phyloP scores from a whole-genome alignment of 2,888 invertebrate genomes.

The Drosophila falleni region DNA sequence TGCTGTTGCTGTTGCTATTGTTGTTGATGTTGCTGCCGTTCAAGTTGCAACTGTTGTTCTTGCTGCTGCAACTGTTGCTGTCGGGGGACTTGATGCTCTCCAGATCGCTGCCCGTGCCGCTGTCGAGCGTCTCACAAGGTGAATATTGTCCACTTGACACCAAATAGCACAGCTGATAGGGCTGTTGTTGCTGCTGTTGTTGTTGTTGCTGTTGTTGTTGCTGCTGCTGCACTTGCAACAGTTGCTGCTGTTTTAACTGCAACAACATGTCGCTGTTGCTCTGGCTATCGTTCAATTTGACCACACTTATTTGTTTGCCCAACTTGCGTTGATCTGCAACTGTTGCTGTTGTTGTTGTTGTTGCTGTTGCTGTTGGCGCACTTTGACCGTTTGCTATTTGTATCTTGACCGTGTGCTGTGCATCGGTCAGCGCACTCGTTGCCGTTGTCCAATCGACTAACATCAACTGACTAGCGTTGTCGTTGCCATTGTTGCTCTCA shows the following conservation, averaged over 20 bases:
- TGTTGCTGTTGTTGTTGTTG: neutral
- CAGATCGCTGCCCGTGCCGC: slow-evolving; percentile 94
- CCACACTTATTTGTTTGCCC: slow-evolving; percentile 69
- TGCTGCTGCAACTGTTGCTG: slow-evolving; percentile 86
- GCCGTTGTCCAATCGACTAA: slow-evolving; percentile 75
- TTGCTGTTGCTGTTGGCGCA: slow-evolving; percentile 4
- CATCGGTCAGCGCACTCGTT: slow-evolving; percentile 76
- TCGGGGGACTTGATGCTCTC: slow-evolving; percentile 85
- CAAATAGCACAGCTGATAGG: slow-evolving; percentile 84
- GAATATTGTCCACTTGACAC: slow-evolving; percentile 94
- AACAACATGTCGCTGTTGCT: slow-evolving; percentile 51
- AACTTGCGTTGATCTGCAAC: slow-evolving; percentile 30
- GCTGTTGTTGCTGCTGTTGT: slow-evolving; percentile 35
- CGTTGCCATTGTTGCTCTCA: slow-evolving; percentile 44
- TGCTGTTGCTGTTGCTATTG: slow-evolving; percentile 86
- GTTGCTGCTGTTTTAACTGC: slow-evolving; percentile 37
- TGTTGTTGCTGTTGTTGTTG: slow-evolving; percentile 23
- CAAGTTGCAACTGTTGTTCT: slow-evolving; percentile 90
- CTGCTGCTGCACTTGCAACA: slow-evolving; percentile 24
- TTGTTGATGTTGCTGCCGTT: slow-evolving; percentile 83
- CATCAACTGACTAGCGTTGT: slow-evolving; percentile 65
- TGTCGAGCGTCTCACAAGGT: slow-evolving; percentile 92
- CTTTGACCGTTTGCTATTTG: slow-evolving; percentile 79
- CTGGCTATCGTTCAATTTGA: slow-evolving; percentile 70
- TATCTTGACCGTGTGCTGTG: slow-evolving; percentile 83